These are phyloP conservation scores for Sebastes elongatus DNA, from an alignment of 2,797 vertebrate genomes.

Conservation along the genomic window DNA sequence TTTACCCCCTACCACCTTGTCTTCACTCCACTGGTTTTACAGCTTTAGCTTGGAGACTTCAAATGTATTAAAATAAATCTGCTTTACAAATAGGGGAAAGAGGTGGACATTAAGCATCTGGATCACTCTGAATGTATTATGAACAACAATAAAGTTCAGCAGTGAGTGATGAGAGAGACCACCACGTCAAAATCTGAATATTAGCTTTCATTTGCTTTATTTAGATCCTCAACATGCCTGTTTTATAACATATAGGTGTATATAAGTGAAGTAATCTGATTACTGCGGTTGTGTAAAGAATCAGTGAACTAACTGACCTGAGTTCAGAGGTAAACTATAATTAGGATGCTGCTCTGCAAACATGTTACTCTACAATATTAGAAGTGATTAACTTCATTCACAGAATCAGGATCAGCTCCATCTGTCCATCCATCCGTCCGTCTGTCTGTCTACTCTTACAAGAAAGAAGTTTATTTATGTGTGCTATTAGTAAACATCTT, in stretches of 20 bases:
- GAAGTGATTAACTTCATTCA: slow-evolving; percentile 19
- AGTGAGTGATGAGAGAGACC: too few species aligned
- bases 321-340: slow-evolving; percentile 29
- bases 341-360: slow-evolving; percentile 8
- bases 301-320: neutral
- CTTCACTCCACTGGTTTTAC: too few species aligned
- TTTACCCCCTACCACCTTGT: too few species aligned
- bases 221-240: neutral
- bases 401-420: neutral
- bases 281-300: slow-evolving; percentile 21
- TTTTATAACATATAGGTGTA: neutral
- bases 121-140: neutral
- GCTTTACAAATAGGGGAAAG: neutral
- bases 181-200: too few species aligned
- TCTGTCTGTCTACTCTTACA: too few species aligned
- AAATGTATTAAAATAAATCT: neutral
- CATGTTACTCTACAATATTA: slow-evolving; percentile 47
- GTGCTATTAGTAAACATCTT: too few species aligned
- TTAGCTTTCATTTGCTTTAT: too few species aligned
- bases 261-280: slow-evolving; percentile 13
- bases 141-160: neutral
- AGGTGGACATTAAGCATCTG: neutral
- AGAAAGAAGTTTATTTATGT: too few species aligned
- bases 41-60: neutral
- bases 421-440: too few species aligned